Conservation (phyloP, 1,140 invertebrate species). For the Drosophila sproati region DNA sequence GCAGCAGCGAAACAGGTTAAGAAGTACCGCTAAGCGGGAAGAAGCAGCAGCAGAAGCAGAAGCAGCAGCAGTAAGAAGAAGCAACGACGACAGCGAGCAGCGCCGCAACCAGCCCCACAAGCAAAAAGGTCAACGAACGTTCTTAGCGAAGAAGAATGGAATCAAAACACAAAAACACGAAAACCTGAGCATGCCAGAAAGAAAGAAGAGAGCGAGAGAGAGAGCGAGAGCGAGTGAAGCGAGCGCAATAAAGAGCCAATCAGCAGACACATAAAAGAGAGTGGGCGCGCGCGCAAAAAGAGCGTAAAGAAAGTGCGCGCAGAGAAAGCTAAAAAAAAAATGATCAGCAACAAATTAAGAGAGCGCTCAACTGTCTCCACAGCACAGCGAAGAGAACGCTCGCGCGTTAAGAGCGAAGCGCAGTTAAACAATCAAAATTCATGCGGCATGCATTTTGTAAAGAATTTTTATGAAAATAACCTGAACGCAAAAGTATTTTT, state of each 20-base stretch:
- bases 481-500: slow-evolving; percentile 67
- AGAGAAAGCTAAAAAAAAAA: slow-evolving; percentile 15
- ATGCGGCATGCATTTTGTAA: slow-evolving; percentile 67
- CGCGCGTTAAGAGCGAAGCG: background rate
- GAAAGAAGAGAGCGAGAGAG: slow-evolving; percentile 21
- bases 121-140: slow-evolving; percentile 84
- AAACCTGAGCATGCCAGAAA: slow-evolving; percentile 58
- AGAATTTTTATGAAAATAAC: slow-evolving; percentile 57
- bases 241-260: slow-evolving; percentile 16
- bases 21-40: slow-evolving; percentile 83
- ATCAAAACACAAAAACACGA: slow-evolving; percentile 83
- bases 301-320: slow-evolving; percentile 16
- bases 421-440: slow-evolving; percentile 42
- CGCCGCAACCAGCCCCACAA: slow-evolving; percentile 54
- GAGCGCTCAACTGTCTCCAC: slow-evolving; percentile 1
- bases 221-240: background rate
- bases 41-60: slow-evolving; percentile 37
- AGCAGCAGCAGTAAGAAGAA: slow-evolving; percentile 35
- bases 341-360: slow-evolving; percentile 2
- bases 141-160: slow-evolving; percentile 84
- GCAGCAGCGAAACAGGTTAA: slow-evolving; percentile 75
- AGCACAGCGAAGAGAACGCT: slow-evolving; percentile 3
- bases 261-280: background rate
- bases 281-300: slow-evolving; percentile 28
- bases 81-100: slow-evolving; percentile 45